Percentiles rank a stretch among this genome's conserved stretches.
These are phyloP conservation scores for Lagria hirta DNA, from an alignment of 2,888 invertebrate genomes.

Conservation along the genomic window DNA sequence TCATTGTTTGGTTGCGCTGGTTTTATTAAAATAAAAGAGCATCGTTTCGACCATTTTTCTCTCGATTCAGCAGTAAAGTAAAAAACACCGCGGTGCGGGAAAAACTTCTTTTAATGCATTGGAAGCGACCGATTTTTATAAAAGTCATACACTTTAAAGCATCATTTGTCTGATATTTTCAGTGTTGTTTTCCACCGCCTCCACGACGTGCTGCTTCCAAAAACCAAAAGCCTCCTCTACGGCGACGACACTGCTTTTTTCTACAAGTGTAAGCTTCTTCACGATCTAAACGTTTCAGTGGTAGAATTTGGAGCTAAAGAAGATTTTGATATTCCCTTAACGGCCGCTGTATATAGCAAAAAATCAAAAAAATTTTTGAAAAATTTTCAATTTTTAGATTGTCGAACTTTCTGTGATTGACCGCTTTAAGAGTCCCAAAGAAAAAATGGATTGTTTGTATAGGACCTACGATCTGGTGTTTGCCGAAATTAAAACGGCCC, in stretches of 20 bases:
- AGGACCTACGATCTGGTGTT: conserved; percentile 54
- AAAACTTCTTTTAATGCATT: too few species aligned
- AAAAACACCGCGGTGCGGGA: too few species aligned
- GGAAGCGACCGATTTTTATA: too few species aligned
- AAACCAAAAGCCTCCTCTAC: conserved; percentile 42
- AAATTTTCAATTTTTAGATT: conserved; percentile 40
- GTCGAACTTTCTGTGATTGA: conserved; percentile 55
- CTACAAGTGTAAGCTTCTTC: conserved; percentile 47
- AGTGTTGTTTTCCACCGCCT: conserved; percentile 41
- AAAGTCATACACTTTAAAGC: not conserved
- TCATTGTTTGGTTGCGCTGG: too few species aligned
- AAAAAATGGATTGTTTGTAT: conserved; percentile 54
- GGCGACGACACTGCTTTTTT: conserved; percentile 48
- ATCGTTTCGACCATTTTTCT: too few species aligned
- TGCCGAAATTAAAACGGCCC: conserved; percentile 54
- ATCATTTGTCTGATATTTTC: conserved; percentile 25
- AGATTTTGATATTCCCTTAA: conserved; percentile 50
- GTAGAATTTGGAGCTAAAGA: conserved; percentile 52
- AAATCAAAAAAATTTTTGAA: not conserved
- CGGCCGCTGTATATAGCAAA: conserved; percentile 50
- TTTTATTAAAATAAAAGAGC: too few species aligned
- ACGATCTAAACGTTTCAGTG: conserved; percentile 46
- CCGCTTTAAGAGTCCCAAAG: conserved; percentile 50
- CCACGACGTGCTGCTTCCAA: conserved; percentile 48
- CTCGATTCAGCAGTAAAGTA: too few species aligned